Evolutionary conservation across 1,140 invertebrate genomes (phyloP).

Genomic region (Diorhabda elongata): DNA sequence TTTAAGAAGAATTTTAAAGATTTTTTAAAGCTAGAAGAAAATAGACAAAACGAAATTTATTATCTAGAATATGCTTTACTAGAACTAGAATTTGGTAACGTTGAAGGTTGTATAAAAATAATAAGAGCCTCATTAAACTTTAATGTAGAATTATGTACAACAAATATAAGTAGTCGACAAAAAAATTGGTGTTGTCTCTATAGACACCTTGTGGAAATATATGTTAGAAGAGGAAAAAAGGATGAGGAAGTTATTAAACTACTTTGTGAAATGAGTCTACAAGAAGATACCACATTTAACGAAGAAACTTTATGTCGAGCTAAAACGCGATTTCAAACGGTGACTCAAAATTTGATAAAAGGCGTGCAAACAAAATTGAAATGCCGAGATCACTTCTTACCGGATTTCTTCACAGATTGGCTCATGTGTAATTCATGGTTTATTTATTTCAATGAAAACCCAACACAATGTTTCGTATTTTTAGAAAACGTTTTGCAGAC

Average conservation of each 20-base stretch:
- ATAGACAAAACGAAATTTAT: conserved; percentile 55
- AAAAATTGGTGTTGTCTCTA: conserved; percentile 30
- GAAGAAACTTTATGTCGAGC: conserved; percentile 33
- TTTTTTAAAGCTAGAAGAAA: conserved; percentile 52
- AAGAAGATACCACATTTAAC: conserved; percentile 22
- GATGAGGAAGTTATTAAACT: conserved; percentile 31
- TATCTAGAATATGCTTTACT: conserved; percentile 62
- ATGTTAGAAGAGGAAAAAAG: conserved; percentile 13
- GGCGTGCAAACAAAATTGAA: conserved; percentile 18
- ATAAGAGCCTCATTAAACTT: conserved; percentile 50
- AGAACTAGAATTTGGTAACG: conserved; percentile 53
- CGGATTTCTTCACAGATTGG: conserved; percentile 53
- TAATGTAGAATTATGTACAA: conserved; percentile 19
- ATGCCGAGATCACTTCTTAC: conserved; percentile 48
- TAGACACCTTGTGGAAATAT: conserved; percentile 26
- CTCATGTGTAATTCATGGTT: conserved; percentile 55
- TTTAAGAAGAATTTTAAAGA: conserved; percentile 53
- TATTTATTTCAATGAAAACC: conserved; percentile 45
- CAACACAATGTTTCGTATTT: conserved; percentile 38
- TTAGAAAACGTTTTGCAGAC: conserved; percentile 42
- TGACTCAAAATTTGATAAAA: conserved; percentile 36
- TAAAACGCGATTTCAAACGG: conserved; percentile 38
- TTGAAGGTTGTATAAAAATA: conserved; percentile 49
- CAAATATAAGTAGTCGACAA: conserved; percentile 24
- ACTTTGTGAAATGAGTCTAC: conserved; percentile 34